These are phyloP conservation scores for Pristionchus japonicus DNA, from an alignment of 2,888 invertebrate genomes.

Conservation along the genomic window DNA sequence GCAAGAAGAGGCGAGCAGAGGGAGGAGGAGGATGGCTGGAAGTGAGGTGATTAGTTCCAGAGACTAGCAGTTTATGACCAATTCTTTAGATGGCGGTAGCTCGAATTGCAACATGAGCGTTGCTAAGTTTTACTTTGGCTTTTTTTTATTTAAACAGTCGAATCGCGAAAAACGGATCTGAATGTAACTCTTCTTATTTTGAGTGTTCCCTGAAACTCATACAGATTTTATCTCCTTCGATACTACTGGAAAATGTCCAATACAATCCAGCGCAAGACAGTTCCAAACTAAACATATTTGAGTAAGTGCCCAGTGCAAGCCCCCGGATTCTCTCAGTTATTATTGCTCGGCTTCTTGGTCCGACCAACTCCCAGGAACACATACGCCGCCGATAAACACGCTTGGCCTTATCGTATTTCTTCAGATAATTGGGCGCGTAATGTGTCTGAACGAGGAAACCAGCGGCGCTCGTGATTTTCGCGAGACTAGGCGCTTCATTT, in stretches of 20 bases:
- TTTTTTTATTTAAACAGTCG: too few species aligned
- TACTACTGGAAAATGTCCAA: too few species aligned
- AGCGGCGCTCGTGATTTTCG: not conserved
- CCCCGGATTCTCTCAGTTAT: not conserved
- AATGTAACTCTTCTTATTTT: not conserved
- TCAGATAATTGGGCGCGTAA: not conserved
- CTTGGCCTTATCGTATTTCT: slow-evolving; percentile 9
- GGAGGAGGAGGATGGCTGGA: not conserved
- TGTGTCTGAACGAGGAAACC: not conserved
- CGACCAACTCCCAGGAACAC: not conserved
- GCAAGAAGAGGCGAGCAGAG: not conserved
- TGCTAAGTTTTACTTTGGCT: too few species aligned
- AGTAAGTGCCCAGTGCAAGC: not conserved
- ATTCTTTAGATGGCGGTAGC: too few species aligned
- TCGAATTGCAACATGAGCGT: too few species aligned
- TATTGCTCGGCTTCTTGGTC: not conserved
- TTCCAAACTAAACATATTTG: not conserved
- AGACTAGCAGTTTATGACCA: too few species aligned
- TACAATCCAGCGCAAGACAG: too few species aligned
- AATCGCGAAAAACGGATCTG: too few species aligned
- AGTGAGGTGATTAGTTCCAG: not conserved
- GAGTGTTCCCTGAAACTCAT: not conserved
- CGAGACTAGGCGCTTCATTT: not conserved
- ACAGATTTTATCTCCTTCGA: too few species aligned
- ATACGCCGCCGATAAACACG: not conserved